Base-by-base conservation (phyloP, 1,140 invertebrate species). In the Drosophila murphyi region DNA sequence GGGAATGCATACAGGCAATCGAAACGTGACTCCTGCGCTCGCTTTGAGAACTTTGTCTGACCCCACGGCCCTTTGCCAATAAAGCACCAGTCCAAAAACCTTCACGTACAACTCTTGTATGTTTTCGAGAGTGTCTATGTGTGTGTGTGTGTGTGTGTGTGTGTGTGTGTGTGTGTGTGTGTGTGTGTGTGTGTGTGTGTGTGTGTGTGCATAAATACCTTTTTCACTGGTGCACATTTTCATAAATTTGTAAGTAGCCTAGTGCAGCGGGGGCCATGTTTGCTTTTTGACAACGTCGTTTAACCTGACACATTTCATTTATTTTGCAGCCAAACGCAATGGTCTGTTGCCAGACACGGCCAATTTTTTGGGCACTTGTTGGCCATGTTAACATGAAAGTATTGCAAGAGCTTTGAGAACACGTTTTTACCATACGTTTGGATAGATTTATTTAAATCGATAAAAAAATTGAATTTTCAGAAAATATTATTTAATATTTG, bases 181-280 rank as follows among this genome's bases (percentile, higher is more conserved):
- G 12, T 12, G 12, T 28, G 31, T 41, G 20, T 41, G 39, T 41
- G 39, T 29, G 37, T 5, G 8, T 41, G 6, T 39, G 29, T 57
- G 39, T 57, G 20, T 43, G 39, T 43, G 48, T 51, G 48, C 48
- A 47, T 39, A 43, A 69, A 73, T 69, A 73, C 68, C 57, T 65
- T 62, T 72, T 73, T 61, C 48, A 61, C 50, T 41, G 10, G 31
- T 47, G 55, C 50, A 67, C 60, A 64, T 43, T 69, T 52, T 67
- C 54, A 82, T 87, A 78, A 51, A 78, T 87, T 72, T 87, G 78
- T 70, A 76, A 82, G 59, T 35, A 68, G 60, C 3, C 54, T 50
- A 47, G 34, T 28, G 48, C 6, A 68, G 45, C 41, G 50, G 57
- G 41, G 5, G 8, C 6, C 32, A 51, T 68, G 39, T 56, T 62